Evolutionary conservation across 2,888 invertebrate genomes (phyloP).

Genomic region (Leptopilina drosophilae): DNA sequence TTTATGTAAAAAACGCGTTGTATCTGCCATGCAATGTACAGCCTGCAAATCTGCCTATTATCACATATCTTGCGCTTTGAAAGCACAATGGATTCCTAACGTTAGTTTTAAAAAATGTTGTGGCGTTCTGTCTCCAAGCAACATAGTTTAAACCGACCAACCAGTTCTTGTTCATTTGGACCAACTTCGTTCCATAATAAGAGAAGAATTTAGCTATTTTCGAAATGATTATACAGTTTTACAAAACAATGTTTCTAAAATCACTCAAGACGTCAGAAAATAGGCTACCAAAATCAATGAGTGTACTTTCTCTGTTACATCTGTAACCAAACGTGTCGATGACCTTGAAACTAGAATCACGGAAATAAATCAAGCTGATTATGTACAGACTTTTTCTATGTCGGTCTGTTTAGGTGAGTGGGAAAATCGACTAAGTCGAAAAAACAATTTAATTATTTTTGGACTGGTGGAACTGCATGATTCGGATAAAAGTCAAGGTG

Average conservation of each 20-base stretch:
- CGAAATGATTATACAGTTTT: not conserved
- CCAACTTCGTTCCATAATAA: not conserved
- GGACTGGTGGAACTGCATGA: not conserved
- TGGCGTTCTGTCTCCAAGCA: not conserved
- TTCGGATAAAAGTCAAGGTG: not conserved
- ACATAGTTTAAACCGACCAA: not conserved
- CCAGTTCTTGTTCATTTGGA: not conserved
- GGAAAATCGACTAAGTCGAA: not conserved
- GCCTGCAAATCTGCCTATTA: not conserved
- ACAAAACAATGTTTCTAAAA: conserved; percentile 3
- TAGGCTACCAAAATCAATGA: not conserved
- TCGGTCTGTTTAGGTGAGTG: not conserved
- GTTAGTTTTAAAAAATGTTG: conserved; percentile 1
- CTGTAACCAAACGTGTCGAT: not conserved
- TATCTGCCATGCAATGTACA: not conserved
- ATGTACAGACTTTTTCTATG: not conserved
- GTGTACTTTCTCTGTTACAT: not conserved
- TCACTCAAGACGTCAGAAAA: not conserved
- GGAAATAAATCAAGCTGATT: not conserved
- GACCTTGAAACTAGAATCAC: not conserved
- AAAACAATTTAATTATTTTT: not conserved
- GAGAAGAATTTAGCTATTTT: not conserved
- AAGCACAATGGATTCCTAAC: not conserved
- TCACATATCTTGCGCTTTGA: not conserved
- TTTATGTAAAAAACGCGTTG: not conserved